Evolutionary conservation across 2,888 invertebrate genomes (phyloP), one percentile per base, ranked within the genome.

Genomic region (Hypena proboscidalis): DNA sequence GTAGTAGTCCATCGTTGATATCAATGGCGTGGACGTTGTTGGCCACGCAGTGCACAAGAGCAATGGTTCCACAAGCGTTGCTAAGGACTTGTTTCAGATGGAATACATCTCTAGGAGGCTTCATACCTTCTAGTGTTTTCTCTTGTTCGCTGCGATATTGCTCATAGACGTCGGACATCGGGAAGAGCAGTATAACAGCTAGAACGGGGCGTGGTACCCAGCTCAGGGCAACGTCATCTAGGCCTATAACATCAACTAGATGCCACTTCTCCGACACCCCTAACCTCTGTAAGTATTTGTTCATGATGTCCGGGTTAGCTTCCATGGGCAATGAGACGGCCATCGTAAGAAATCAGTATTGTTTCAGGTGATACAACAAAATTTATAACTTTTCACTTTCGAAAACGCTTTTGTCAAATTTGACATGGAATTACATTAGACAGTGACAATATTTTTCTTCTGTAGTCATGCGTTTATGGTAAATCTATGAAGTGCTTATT

Each of bases 51-150:
- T 99, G 99, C 40, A 99, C 95, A 31, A 99, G 88, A 3, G 98
- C 99, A 52, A 99, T 95, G 1, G 98, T 98, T 15, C 99, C 99
- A 83, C 99, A 99, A 2, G 98, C 97, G 83, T 98, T 99, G 50
- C 95, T 95, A 13, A 98, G 94, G 13, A 94, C 94, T 83, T 98
- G 98, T 67, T 96, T 96, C 88, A 98, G 92, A 78, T 95, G 97
- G 81, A 96, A 98, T 7, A 98, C 85, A 53, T 94, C 92, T 13
- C 93, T 90, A 0, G 94, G 92, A 20, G 93, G 68, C 13, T 88
- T 77, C 47, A 93, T 92, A 0, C 92, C 92, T 58, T 92, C 92
- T 4, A 95, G 74, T 33, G 92, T 92, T 9, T 88, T 92, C 64
- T 95, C 93, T 74, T 96, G 92, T 44, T 93, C 91, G 32, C 83